Conservation (phyloP, 2,113 vertebrate genomes). For the Lampris incognitus region DNA sequence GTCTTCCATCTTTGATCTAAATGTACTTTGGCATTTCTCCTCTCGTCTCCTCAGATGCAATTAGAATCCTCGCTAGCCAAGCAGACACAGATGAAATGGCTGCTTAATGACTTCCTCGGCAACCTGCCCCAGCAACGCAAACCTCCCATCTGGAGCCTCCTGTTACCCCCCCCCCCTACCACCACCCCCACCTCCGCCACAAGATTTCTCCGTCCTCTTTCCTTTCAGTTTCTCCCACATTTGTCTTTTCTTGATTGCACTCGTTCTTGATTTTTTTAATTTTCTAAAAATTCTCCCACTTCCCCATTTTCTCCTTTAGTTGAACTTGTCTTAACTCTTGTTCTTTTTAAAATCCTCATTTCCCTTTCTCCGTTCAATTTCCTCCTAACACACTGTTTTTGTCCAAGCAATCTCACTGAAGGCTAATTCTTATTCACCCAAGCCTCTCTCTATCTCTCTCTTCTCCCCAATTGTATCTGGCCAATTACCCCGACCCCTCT, state of each 20-base stretch:
- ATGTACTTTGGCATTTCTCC: slow-evolving; percentile 81
- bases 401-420: no score
- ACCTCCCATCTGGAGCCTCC: slow-evolving; percentile 79
- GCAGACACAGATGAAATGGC: slow-evolving; percentile 83
- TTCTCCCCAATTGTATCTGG: no score
- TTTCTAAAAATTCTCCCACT: slow-evolving; percentile 19
- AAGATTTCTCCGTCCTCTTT: not conserved
- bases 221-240: slow-evolving; percentile 9
- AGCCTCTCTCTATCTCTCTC: no score
- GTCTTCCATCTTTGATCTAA: slow-evolving; percentile 82
- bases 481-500: no score
- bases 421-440: no score
- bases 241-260: slow-evolving; percentile 50
- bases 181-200: slow-evolving; percentile 2
- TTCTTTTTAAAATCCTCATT: no score
- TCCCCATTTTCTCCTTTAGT: no score
- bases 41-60: slow-evolving; percentile 80
- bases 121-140: slow-evolving; percentile 77
- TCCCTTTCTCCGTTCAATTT: no score
- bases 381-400: no score
- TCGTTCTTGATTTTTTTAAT: slow-evolving; percentile 21
- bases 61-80: slow-evolving; percentile 81
- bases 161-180: slow-evolving; percentile 44
- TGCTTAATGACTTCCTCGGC: slow-evolving; percentile 84
- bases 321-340: no score